Evolutionary conservation across 1,140 invertebrate genomes (phyloP), one percentile per base, ranked within the genome.

Genomic region (Lordiphosa mommai): DNA sequence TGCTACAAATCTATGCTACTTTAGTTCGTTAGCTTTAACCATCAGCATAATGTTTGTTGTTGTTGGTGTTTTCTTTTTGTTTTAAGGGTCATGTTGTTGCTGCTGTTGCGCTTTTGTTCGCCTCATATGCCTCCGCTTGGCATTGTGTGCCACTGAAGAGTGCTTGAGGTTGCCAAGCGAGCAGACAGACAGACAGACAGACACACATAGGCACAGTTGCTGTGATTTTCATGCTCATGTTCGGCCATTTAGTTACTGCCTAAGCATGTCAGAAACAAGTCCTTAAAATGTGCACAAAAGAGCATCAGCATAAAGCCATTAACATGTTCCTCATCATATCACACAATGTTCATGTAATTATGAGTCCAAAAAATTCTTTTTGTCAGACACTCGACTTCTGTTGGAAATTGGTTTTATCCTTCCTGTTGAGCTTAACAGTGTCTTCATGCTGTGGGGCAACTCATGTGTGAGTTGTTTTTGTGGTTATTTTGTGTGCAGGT

Each of bases 1-100:
- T 70, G 76, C 76, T 82, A 50, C 82, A 80, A 84, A 82, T 82
- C 77, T 61, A 82, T 84, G 76, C 72, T 51, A 76, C 76, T 84
- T 84, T 82, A 77, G 76, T 80, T 80, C 71, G 71, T 82, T 82
- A 70, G 70, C 60, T 71, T 66, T 50, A 61, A 56, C 51, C 51
- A 40, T 20, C 46, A 23, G 38, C 40, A 30, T 27, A 60, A 40
- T 61, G 37, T 55, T 49, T 60, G 48, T 50, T 61, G 59, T 41
- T 56, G 50, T 57, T 53, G 47, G 23, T 49, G 50, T 52, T 65
- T 38, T 46, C 38, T 37, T 49, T 60, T 61, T 80, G 70, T 74
- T 73, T 79, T 59, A 66, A 84, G 77, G 49, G 53, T 65, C 51
- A 46, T 69, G 65, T 69, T 48, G 33, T 51, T 37, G 32, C 17